Base-by-base conservation (phyloP, 2,797 vertebrate genomes). In the Tinamus major region DNA sequence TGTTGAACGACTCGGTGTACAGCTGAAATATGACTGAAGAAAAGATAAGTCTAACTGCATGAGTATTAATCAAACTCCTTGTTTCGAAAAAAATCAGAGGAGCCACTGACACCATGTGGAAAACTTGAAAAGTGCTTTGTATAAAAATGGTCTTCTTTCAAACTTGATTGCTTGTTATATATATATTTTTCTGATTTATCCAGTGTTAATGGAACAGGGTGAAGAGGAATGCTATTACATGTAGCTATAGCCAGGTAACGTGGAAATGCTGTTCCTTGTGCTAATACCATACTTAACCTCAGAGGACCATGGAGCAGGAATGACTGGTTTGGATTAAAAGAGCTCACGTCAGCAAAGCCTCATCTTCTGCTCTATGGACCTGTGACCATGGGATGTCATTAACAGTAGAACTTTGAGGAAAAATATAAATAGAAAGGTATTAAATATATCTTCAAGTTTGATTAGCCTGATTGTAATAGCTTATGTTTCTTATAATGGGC, bases 81-180 rank as follows among this genome's bases (percentile, higher is more conserved):
- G 23, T 21, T 94, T 79, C 49, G 44, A 42, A 85, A 94, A 96
- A 86, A 91, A 31, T 72, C 31, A 95, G 91, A 93, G 88, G 85
- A 93, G 77, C 92, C 79, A 92, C 91, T 96, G 94, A 96, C 95
- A 96, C 86, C 90, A 71, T 93, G 93, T 96, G 92, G 92, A 96
- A 96, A 94, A 90, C 61, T 69, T 89, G 71, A 75, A 95, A 95
- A 96, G 39, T 96, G 85, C 93, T 81, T 74, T 87, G 20, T 75
- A 80, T 86, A 81, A 85, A 87, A 69, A 58, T 31, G 69, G 42
- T 23, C 72, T 33, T 35, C 8, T 80, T 87, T 91, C 63, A 33
- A 79, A 55, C 56, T 74, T 81, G 35, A 27, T 67, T 76, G 37
- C 48, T 76, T 84, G 29, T 76, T 88, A 21, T 17, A 5, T 56